Evolutionary conservation across 2,888 invertebrate species (phyloP).

Genomic region (Spisula solida): DNA sequence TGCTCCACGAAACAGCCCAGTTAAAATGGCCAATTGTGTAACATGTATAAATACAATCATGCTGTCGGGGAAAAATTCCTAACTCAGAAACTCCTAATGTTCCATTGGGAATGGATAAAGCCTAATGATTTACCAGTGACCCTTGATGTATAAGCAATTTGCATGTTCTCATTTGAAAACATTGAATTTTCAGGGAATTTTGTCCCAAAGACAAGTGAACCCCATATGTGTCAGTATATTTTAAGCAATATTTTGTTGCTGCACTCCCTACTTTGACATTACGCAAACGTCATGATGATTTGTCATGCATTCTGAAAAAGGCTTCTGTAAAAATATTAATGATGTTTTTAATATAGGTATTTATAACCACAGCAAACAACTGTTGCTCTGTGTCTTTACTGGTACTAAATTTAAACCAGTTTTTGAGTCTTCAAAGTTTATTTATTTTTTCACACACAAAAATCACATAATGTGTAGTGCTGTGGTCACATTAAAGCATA

Average conservation of each 20-base stretch:
- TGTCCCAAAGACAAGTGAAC: constrained; percentile 61
- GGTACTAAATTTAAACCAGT: too few relatives aligned
- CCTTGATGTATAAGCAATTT: not conserved
- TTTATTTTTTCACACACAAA: not conserved
- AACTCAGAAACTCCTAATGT: too few relatives aligned
- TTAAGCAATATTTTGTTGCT: not conserved
- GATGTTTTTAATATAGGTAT: too few relatives aligned
- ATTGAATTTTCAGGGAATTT: constrained; percentile 57
- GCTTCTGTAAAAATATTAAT: not conserved
- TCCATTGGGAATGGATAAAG: too few relatives aligned
- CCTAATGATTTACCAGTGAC: not conserved
- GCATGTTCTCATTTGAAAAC: constrained; percentile 5
- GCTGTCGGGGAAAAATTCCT: too few relatives aligned
- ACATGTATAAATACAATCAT: too few relatives aligned
- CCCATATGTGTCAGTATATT: constrained; percentile 65
- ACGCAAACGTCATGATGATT: constrained; percentile 4
- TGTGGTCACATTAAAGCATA: not conserved
- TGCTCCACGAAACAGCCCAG: too few relatives aligned
- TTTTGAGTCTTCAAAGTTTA: too few relatives aligned
- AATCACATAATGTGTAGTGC: not conserved
- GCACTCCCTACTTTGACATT: constrained; percentile 20
- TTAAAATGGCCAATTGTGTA: too few relatives aligned
- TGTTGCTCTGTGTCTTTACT: too few relatives aligned
- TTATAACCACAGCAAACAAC: too few relatives aligned
- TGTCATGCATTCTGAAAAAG: constrained; percentile 12